Percentiles rank a stretch among this genome's conserved stretches.
phyloP scores from a whole-genome alignment of 30 jellyfish, hydroid and myxozoan genomes.

The Hydractinia symbiolongicarpus region DNA sequence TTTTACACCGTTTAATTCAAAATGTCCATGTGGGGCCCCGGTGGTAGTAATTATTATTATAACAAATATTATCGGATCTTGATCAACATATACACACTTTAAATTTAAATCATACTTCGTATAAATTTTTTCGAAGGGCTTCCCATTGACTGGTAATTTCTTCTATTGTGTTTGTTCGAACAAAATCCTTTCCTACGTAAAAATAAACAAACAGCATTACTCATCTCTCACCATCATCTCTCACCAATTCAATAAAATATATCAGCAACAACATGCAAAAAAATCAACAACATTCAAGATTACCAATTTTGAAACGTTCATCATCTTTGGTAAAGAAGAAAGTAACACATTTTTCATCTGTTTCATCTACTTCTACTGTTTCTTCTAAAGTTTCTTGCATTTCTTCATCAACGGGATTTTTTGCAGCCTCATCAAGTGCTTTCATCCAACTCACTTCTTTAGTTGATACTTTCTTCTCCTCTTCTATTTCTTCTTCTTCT shows the following conservation, averaged over 20 bases:
- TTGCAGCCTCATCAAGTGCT: not conserved
- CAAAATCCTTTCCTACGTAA: constrained; percentile 13
- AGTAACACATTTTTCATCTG: constrained; percentile 12
- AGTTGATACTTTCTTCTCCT: not conserved
- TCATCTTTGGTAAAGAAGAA: constrained; percentile 52
- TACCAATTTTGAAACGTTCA: constrained; percentile 34
- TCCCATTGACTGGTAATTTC: constrained; percentile 25
- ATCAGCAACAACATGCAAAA: too few species aligned
- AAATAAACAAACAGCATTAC: not conserved
- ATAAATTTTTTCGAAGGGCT: constrained; percentile 8
- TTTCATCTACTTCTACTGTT: not conserved
- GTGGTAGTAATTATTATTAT: not conserved
- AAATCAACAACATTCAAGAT: not conserved
- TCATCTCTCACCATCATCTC: not conserved
- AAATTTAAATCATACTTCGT: constrained; percentile 12
- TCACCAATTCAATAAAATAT: not conserved
- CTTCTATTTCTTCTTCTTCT: not conserved
- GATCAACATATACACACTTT: not conserved
- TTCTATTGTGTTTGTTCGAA: constrained; percentile 12
- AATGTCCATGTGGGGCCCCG: too few species aligned
- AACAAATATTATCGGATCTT: not conserved
- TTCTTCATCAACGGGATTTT: not conserved
- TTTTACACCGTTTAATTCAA: too few species aligned
- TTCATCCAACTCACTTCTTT: not conserved
- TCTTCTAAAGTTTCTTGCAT: not conserved